A percentile compares a stretch with the other conserved stretches of the same genome.
phyloP scores from a whole-genome alignment of 2,113 vertebrate genomes.

The Carassius gibelio region DNA sequence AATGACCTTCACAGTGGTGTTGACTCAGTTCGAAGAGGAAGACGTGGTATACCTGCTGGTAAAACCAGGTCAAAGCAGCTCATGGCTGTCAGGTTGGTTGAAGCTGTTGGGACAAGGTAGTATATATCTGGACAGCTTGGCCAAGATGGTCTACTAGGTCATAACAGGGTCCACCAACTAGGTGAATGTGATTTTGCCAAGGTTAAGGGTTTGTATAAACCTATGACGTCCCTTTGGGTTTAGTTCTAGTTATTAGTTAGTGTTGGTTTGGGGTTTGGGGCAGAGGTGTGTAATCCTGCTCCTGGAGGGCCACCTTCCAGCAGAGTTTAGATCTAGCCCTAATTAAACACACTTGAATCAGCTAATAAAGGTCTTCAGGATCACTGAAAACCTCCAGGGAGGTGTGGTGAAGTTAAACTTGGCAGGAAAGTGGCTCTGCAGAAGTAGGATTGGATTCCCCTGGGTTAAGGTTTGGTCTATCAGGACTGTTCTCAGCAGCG shows the following conservation, averaged over 20 bases:
- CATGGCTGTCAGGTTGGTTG: too few relatives aligned
- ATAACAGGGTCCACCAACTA: not conserved
- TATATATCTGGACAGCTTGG: not conserved
- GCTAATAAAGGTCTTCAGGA: not conserved
- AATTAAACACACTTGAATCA: not conserved
- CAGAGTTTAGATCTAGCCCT: not conserved
- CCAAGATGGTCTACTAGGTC: not conserved
- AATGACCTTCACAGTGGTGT: conserved; percentile 46
- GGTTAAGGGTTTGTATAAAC: not conserved
- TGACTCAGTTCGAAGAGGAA: conserved; percentile 15
- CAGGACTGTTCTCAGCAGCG: not conserved
- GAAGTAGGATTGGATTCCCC: not conserved
- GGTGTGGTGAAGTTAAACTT: not conserved
- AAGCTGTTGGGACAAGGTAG: not conserved
- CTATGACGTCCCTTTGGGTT: not conserved
- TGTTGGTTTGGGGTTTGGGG: not conserved
- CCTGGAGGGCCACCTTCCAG: not conserved
- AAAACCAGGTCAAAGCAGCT: not conserved
- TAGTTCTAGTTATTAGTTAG: not conserved
- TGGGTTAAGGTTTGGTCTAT: not conserved
- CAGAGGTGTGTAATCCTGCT: not conserved
- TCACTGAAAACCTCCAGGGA: not conserved
- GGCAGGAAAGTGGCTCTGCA: not conserved
- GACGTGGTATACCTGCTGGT: not conserved
- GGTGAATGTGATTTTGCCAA: not conserved